Evolutionary conservation across 2,797 vertebrate species (phyloP).

Genomic region (Nannoperca australis): DNA sequence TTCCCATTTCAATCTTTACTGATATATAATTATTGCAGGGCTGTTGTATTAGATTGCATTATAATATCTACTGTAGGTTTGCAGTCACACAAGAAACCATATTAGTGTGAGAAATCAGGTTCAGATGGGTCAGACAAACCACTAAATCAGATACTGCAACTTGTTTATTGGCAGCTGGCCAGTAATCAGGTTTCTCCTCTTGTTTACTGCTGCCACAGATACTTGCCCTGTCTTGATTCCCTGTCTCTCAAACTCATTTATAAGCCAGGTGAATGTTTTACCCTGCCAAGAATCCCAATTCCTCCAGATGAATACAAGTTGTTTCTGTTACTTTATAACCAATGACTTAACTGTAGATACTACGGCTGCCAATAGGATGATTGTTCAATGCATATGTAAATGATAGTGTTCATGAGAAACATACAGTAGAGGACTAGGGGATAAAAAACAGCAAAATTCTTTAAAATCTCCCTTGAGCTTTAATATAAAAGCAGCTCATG

Average conservation of each 20-base stretch:
- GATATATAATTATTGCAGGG: background rate
- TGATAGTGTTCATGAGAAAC: background rate
- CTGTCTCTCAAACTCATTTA: background rate
- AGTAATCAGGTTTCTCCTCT: background rate
- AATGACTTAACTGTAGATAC: constrained; percentile 3
- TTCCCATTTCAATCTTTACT: too few relatives aligned
- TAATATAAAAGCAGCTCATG: constrained; percentile 9
- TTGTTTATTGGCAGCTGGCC: background rate
- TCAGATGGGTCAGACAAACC: background rate
- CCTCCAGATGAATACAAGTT: background rate
- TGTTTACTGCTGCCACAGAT: background rate
- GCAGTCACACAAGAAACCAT: background rate
- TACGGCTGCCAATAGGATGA: background rate
- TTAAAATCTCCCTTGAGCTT: background rate
- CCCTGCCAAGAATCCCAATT: background rate
- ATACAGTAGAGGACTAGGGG: background rate
- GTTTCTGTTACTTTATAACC: constrained; percentile 35
- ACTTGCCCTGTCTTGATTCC: background rate
- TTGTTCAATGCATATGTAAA: background rate
- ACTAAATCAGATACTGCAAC: background rate
- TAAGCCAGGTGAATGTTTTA: background rate
- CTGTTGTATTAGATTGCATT: constrained; percentile 15
- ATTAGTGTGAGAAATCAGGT: too few relatives aligned
- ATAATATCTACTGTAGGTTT: background rate
- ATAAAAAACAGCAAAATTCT: background rate